Conservation (phyloP, 2,888 invertebrate genomes). For the Melanchra persicariae region DNA sequence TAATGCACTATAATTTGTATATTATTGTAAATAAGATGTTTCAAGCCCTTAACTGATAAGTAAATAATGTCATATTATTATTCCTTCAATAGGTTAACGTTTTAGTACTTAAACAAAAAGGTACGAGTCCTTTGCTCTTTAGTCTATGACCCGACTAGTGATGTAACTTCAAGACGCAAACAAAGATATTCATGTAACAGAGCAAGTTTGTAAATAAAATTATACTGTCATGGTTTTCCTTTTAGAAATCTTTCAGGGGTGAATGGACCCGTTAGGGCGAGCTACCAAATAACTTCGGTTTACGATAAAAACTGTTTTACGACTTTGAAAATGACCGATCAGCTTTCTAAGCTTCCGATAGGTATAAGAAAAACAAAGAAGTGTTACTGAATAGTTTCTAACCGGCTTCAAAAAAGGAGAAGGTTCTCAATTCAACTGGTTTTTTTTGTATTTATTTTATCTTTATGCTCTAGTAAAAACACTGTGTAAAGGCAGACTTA, state of each 20-base stretch:
- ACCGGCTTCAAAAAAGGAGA: too few species aligned
- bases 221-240: neutral
- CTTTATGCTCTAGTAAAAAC: too few species aligned
- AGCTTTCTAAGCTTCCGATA: neutral
- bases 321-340: neutral
- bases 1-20: too few species aligned
- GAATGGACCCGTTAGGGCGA: constrained; percentile 8
- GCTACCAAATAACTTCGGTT: neutral
- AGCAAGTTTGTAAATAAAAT: constrained; percentile 11
- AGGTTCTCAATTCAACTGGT: too few species aligned
- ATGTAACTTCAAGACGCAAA: constrained; percentile 9
- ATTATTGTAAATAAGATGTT: too few species aligned
- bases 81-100: neutral
- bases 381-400: neutral
- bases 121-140: neutral
- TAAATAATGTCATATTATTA: neutral
- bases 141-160: neutral
- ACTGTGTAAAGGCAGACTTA: too few species aligned
- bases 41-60: neutral
- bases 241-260: neutral
- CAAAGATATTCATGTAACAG: neutral
- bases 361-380: constrained; percentile 1
- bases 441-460: too few species aligned
- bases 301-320: neutral
- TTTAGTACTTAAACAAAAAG: constrained; percentile 16